A percentile compares a stretch with the other conserved stretches of the same genome.
phyloP scores from a whole-genome alignment of 2,113 vertebrate genomes.

The Bubalus kerabau region DNA sequence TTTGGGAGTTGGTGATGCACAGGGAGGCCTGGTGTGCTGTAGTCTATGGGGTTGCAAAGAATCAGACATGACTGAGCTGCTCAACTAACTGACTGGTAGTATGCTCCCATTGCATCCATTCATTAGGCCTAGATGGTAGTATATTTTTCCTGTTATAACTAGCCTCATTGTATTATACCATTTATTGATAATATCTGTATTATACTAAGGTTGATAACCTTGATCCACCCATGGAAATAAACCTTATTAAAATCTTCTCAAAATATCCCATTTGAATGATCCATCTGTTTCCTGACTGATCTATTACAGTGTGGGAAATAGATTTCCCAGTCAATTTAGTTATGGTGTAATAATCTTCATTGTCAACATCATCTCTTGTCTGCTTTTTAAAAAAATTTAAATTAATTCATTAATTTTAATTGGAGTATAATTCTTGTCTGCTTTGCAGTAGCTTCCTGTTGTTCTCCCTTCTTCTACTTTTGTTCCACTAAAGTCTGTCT shows the following conservation, averaged over 20 bases:
- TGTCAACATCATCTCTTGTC: background rate
- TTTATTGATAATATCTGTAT: background rate
- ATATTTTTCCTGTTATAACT: background rate
- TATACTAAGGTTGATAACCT: background rate
- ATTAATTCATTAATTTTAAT: background rate
- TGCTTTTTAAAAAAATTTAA: background rate
- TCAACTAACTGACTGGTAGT: background rate
- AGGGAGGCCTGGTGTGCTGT: too few species aligned
- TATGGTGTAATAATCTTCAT: background rate
- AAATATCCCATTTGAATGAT: background rate
- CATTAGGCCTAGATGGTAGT: background rate
- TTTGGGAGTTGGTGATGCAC: too few species aligned
- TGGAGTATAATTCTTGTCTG: background rate
- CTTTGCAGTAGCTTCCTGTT: background rate
- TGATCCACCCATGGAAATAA: background rate
- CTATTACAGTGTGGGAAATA: background rate
- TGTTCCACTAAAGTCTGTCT: background rate
- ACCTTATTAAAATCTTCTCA: background rate
- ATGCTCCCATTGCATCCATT: background rate
- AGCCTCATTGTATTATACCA: background rate
- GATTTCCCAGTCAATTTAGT: background rate
- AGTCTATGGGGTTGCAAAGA: too few species aligned
- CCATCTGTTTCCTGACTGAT: background rate
- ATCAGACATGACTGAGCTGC: accelerated
- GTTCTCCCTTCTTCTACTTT: background rate